Conservation (phyloP, 2,888 invertebrate genomes). For the Agrochola macilenta region DNA sequence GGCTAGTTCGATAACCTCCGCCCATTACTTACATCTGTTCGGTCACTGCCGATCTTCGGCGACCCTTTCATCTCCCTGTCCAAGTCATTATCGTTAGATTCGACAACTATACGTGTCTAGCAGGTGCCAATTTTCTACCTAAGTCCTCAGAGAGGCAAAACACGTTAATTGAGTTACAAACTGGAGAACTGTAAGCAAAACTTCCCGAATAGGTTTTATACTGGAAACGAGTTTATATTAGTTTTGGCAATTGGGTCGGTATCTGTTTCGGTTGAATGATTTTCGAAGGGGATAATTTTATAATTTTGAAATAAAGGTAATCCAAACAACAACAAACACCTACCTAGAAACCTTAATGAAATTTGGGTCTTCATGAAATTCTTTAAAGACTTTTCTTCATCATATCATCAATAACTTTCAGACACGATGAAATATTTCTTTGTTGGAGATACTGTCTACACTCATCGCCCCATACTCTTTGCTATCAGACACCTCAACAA, state of each 20-base stretch:
- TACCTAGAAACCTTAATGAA: background rate
- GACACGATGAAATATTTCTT: background rate
- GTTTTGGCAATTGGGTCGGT: slow-evolving; percentile 37
- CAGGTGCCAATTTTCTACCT: slow-evolving; percentile 58
- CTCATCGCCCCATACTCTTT: slow-evolving; percentile 66
- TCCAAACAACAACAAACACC: background rate
- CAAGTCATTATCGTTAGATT: slow-evolving; percentile 73
- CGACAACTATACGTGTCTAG: slow-evolving; percentile 52
- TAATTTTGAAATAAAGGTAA: background rate
- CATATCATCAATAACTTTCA: background rate
- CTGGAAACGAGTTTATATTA: slow-evolving; percentile 58
- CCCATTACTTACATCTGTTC: slow-evolving; percentile 62
- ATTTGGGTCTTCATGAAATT: background rate
- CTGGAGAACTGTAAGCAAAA: slow-evolving; percentile 57
- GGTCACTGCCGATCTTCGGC: slow-evolving; percentile 76
- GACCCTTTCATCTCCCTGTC: slow-evolving; percentile 78
- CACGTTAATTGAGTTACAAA: slow-evolving; percentile 56
- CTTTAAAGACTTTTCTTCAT: background rate
- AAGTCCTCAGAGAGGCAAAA: slow-evolving; percentile 62
- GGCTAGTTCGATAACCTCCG: slow-evolving; percentile 79
- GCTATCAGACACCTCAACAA: slow-evolving; percentile 71
- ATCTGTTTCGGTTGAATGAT: slow-evolving; percentile 19
- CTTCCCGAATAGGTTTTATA: slow-evolving; percentile 45
- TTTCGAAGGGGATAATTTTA: slow-evolving; percentile 9
- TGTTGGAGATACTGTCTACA: slow-evolving; percentile 25